Percentiles rank a stretch among this genome's conserved stretches.
Conservation (phyloP, 2,888 invertebrate species). For the Hypomecis punctinalis region DNA sequence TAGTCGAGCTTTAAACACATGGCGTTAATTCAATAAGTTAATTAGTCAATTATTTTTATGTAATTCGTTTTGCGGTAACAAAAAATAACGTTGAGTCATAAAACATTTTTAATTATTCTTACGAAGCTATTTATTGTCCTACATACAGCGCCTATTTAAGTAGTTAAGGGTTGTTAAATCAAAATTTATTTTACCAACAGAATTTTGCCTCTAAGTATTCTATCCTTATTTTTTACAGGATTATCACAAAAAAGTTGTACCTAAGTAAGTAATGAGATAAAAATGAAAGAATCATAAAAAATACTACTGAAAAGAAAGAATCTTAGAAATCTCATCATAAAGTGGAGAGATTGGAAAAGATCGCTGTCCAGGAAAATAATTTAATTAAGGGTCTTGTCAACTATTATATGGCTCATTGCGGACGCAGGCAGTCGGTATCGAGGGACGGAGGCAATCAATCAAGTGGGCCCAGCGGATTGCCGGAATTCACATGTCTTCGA, state of each 20-base stretch:
- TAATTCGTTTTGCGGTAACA: too few relatives aligned
- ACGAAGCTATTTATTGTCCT: too few relatives aligned
- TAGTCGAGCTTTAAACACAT: too few relatives aligned
- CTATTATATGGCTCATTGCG: conserved; percentile 35
- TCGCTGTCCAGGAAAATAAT: conserved; percentile 29
- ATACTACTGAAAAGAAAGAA: background rate
- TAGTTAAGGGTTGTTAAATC: too few relatives aligned
- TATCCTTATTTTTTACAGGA: too few relatives aligned
- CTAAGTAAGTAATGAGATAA: background rate
- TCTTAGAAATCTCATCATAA: conserved; percentile 5
- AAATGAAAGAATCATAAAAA: background rate
- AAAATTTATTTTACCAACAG: too few relatives aligned
- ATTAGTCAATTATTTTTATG: too few relatives aligned
- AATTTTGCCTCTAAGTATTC: too few relatives aligned
- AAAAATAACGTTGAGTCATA: too few relatives aligned
- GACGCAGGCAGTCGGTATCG: conserved; percentile 30
- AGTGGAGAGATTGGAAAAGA: conserved; percentile 12
- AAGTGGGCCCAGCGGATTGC: conserved; percentile 23
- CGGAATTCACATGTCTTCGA: conserved; percentile 34
- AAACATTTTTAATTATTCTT: too few relatives aligned
- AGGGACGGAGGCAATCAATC: conserved; percentile 32
- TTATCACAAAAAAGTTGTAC: background rate
- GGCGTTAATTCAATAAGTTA: too few relatives aligned
- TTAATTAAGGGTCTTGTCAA: conserved; percentile 35
- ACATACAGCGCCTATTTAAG: too few relatives aligned